Conservation (phyloP, 2,888 invertebrate species). For the Melipona bicolor region DNA sequence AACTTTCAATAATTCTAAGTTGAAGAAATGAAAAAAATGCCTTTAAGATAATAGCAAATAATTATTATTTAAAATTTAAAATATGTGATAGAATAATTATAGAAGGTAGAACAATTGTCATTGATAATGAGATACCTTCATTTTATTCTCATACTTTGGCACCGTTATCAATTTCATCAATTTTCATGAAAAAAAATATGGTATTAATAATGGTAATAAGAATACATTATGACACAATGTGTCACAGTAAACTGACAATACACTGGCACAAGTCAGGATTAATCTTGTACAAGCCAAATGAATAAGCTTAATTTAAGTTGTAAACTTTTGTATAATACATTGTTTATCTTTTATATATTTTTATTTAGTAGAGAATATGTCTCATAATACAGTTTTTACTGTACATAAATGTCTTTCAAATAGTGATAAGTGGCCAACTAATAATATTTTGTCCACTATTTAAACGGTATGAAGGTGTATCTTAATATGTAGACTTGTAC, state of each 20-base stretch:
- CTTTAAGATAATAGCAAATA: conserved; percentile 9
- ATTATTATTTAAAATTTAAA: conserved; percentile 25
- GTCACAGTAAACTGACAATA: conserved; percentile 67
- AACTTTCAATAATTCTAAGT: conserved; percentile 11
- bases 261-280: conserved; percentile 65
- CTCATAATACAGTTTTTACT: conserved; percentile 41
- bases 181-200: conserved; percentile 26
- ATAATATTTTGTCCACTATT: conserved; percentile 32
- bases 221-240: conserved; percentile 37
- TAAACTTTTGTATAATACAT: conserved; percentile 48
- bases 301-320: conserved; percentile 48
- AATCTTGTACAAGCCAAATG: conserved; percentile 57
- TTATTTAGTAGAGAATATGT: conserved; percentile 37
- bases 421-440: conserved; percentile 53
- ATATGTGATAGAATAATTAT: neutral
- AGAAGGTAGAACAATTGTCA: conserved; percentile 12
- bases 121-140: conserved; percentile 2
- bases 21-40: neutral
- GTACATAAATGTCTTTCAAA: conserved; percentile 59
- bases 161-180: conserved; percentile 26
- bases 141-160: conserved; percentile 1
- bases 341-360: conserved; percentile 55
- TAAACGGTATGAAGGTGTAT: conserved; percentile 41
- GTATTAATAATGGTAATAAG: conserved; percentile 16
- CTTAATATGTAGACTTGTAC: conserved; percentile 18